These are phyloP conservation scores for Chlorops oryzae DNA, from an alignment of 1,140 invertebrate species.

Conservation along the genomic window DNA sequence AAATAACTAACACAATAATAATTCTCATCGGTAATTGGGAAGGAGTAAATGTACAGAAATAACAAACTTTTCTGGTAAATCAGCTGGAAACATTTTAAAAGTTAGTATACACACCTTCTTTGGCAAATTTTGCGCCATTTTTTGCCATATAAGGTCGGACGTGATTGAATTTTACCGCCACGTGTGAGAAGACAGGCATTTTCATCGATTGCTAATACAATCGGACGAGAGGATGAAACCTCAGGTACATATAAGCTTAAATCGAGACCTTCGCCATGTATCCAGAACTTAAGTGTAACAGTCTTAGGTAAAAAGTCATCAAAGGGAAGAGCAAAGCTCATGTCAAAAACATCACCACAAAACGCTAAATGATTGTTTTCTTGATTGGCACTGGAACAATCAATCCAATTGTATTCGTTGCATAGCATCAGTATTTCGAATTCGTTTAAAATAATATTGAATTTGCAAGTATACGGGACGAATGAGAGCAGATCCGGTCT, in stretches of 20 bases:
- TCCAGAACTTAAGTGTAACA: slow-evolving; percentile 83
- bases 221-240: slow-evolving; percentile 78
- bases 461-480: slow-evolving; percentile 95
- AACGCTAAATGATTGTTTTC: slow-evolving; percentile 92
- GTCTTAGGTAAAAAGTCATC: slow-evolving; percentile 84
- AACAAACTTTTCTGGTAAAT: neutral
- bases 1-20: neutral
- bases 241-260: slow-evolving; percentile 84
- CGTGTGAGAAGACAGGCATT: slow-evolving; percentile 79
- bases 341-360: slow-evolving; percentile 86
- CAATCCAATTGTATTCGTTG: slow-evolving; percentile 99
- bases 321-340: slow-evolving; percentile 89
- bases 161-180: slow-evolving; percentile 59
- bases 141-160: slow-evolving; percentile 56
- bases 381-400: slow-evolving; percentile 90
- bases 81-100: neutral
- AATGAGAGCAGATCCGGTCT: slow-evolving; percentile 89
- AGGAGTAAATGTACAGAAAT: no score
- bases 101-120: slow-evolving; percentile 50
- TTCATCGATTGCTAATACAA: slow-evolving; percentile 78
- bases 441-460: slow-evolving; percentile 85
- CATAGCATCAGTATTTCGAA: slow-evolving; percentile 92
- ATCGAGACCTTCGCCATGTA: slow-evolving; percentile 89
- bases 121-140: slow-evolving; percentile 87
- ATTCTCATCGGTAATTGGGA: no score